These are phyloP conservation scores for Erynnis tages DNA, from an alignment of 2,888 invertebrate species.

Conservation along the genomic window DNA sequence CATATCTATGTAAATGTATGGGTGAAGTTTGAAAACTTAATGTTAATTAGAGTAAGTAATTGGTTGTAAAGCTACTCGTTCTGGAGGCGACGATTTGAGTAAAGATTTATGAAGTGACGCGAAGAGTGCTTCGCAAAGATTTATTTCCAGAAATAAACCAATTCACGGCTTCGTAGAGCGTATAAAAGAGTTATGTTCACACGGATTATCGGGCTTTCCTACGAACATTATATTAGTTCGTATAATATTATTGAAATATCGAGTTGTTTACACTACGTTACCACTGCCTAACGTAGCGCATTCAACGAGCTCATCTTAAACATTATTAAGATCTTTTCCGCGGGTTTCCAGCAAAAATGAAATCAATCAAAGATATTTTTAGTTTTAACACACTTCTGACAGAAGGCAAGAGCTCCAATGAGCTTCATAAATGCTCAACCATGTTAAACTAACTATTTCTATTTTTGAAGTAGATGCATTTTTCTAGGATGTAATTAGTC, in stretches of 20 bases:
- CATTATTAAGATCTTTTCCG: no score
- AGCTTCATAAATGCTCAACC: no score
- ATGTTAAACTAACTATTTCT: no score
- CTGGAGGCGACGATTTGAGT: slow-evolving; percentile 8
- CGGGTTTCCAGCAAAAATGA: no score
- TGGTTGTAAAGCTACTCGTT: slow-evolving; percentile 14
- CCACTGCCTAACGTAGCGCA: neutral
- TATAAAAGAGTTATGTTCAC: slow-evolving; percentile 20
- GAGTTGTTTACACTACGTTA: slow-evolving; percentile 15
- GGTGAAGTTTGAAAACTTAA: slow-evolving; percentile 8
- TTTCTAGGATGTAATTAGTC: no score
- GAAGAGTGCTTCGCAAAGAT: slow-evolving; percentile 6
- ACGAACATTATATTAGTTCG: slow-evolving; percentile 12
- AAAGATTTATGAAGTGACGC: slow-evolving; percentile 15
- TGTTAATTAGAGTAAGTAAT: slow-evolving; percentile 18
- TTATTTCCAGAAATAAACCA: slow-evolving; percentile 23
- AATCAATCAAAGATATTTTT: no score
- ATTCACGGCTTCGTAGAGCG: slow-evolving; percentile 10
- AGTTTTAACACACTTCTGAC: no score
- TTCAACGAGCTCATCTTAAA: neutral
- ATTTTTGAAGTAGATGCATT: no score
- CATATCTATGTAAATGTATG: slow-evolving; percentile 12
- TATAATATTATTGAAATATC: slow-evolving; percentile 20
- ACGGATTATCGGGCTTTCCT: slow-evolving; percentile 17
- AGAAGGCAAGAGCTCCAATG: no score